phyloP scores from a whole-genome alignment of 23 tunicate genomes.

The Phallusia fumigata region DNA sequence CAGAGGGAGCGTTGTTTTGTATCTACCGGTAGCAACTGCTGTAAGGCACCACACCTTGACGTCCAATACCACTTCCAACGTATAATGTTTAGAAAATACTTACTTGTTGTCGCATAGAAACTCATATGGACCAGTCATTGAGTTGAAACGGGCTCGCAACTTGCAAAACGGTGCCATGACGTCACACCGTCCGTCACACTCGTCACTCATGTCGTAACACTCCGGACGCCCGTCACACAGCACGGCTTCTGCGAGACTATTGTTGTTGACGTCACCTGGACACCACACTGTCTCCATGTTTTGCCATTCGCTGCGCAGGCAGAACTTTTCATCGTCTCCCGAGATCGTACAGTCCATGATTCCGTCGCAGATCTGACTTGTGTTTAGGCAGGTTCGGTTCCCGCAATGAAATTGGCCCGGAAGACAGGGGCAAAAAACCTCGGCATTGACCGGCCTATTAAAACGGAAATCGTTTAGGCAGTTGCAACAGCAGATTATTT shows the following conservation, averaged over 20 bases:
- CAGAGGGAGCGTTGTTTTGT: too few relatives aligned
- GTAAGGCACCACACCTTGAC: background rate
- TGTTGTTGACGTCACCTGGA: constrained; percentile 67
- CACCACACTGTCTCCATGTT: constrained; percentile 30
- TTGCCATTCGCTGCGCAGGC: constrained; percentile 2
- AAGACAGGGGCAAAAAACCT: constrained; percentile 20
- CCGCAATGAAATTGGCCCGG: constrained; percentile 52
- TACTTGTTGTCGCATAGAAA: constrained; percentile 50
- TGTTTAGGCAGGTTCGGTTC: constrained; percentile 28
- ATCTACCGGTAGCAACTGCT: too few relatives aligned
- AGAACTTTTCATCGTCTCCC: constrained; percentile 39
- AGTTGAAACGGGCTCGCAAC: constrained; percentile 21
- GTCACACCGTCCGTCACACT: constrained; percentile 53
- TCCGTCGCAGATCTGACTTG: constrained; percentile 50
- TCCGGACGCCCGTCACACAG: constrained; percentile 71
- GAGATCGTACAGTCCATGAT: constrained; percentile 30
- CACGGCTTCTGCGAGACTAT: constrained; percentile 25
- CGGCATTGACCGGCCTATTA: too few relatives aligned
- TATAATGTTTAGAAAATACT: too few relatives aligned
- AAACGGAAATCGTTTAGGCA: too few relatives aligned
- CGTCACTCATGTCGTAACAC: constrained; percentile 61
- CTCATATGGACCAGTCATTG: constrained; percentile 34
- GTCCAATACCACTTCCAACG: too few relatives aligned
- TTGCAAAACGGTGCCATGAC: constrained; percentile 42
- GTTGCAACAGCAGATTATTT: too few relatives aligned